A percentile compares a stretch with the other conserved stretches of the same genome.
These are phyloP conservation scores for Trichomalopsis sarcophagae DNA, from an alignment of 1,140 invertebrate species.

Conservation along the genomic window DNA sequence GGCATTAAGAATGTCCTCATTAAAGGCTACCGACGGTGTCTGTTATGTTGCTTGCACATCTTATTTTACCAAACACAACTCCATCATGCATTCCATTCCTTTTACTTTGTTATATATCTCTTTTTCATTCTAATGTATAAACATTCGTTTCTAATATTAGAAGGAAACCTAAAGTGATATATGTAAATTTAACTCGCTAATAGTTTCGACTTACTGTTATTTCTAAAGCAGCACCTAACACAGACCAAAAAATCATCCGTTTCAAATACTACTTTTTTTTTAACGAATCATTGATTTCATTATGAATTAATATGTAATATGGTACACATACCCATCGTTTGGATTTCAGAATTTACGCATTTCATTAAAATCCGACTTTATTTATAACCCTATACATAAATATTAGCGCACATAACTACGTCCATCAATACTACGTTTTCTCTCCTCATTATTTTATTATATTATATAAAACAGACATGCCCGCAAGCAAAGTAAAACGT, in stretches of 20 bases:
- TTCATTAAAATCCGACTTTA: not conserved
- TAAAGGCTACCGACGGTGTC: conserved; percentile 44
- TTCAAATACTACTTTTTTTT: no score
- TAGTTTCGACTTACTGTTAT: no score
- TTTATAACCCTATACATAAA: not conserved
- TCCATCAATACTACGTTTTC: not conserved
- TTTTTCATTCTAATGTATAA: not conserved
- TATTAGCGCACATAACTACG: not conserved
- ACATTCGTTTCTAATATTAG: not conserved
- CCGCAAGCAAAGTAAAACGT: conserved; percentile 24
- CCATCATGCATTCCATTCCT: not conserved
- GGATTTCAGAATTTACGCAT: not conserved
- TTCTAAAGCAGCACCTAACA: not conserved
- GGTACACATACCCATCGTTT: no score
- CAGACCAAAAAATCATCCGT: no score
- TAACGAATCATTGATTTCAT: no score
- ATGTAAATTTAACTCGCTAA: not conserved
- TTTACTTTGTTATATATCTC: not conserved
- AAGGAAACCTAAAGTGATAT: not conserved
- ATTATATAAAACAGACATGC: conserved; percentile 8
- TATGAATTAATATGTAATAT: no score
- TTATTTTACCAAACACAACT: not conserved
- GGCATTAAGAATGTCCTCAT: conserved; percentile 27
- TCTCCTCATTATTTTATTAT: not conserved
- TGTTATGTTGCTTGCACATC: conserved; percentile 3